Base-by-base conservation (phyloP, 2,113 vertebrate species). In the Vidua macroura region DNA sequence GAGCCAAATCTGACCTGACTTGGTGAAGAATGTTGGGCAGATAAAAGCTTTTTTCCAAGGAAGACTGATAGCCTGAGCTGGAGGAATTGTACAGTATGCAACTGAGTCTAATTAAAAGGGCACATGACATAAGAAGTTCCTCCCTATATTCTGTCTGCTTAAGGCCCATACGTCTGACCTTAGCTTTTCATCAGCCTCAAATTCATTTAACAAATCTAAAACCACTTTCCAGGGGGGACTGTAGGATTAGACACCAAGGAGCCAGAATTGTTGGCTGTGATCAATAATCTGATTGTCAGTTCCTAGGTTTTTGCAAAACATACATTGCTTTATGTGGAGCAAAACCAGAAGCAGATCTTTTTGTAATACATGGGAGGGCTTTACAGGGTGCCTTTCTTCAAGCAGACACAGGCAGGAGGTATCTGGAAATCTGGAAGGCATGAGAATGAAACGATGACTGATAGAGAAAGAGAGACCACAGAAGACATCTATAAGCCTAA, bases 391-490 rank as follows among this genome's bases (percentile, higher is more conserved):
- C 86, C 58, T 92, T 94, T 78, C 90, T 86, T 95, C 69, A 60
- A 60, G 58, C 92, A 97, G 80, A 55, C 86, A 58, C 93, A 94
- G 83, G 86, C 92, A 92, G 95, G 93, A 95, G 85, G 94, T 90
- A 95, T 92, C 85, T 96, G 86, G 66, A 92, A 95, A 88, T 96
- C 94, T 97, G 96, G 95, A 96, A 96, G 86, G 53, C 86, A 96
- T 96, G 95, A 95, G 93, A 96, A 76, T 25, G 73, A 88, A 95
- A 95, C 0, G 56, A 94, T 77, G 82, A 59, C 93, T 97, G 93
- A 94, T 95, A 96, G 90, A 94, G 95, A 96, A 96, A 90, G 73
- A 90, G 72, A 88, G 88, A 92, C 94, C 93, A 75, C 93, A 96
- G 92, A 92, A 95, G 93, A 88, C 90, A 96, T 96, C 92, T 97